Evolutionary conservation across 2,888 invertebrate genomes (phyloP).

Genomic region (Danaus chrysippus): DNA sequence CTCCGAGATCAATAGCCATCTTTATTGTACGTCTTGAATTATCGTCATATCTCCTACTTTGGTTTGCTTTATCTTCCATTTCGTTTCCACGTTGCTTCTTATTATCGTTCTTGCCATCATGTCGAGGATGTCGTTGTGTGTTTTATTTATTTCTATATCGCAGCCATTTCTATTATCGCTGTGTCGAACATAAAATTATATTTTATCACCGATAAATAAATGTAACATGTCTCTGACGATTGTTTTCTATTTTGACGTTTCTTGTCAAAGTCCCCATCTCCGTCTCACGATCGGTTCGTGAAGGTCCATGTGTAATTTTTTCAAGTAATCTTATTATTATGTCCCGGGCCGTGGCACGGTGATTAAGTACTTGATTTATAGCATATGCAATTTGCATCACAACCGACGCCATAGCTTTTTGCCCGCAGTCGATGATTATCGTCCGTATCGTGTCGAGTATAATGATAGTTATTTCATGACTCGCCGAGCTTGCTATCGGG

Average conservation of each 20-base stretch:
- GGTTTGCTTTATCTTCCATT: slow-evolving; percentile 60
- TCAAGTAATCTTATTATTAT: slow-evolving; percentile 75
- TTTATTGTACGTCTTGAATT: slow-evolving; percentile 72
- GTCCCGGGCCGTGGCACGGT: slow-evolving; percentile 61
- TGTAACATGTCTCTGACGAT: slow-evolving; percentile 25
- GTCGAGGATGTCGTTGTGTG: slow-evolving; percentile 46
- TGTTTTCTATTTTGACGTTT: slow-evolving; percentile 38
- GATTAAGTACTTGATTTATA: slow-evolving; percentile 77
- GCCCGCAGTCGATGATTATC: slow-evolving; percentile 73
- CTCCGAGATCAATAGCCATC: slow-evolving; percentile 75
- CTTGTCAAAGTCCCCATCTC: slow-evolving; percentile 48
- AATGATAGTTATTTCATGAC: slow-evolving; percentile 77
- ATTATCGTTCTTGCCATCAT: slow-evolving; percentile 68
- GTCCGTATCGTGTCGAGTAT: slow-evolving; percentile 75
- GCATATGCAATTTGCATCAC: slow-evolving; percentile 76
- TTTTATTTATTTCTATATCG: slow-evolving; percentile 33
- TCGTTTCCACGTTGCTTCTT: slow-evolving; percentile 59
- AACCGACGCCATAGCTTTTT: slow-evolving; percentile 72
- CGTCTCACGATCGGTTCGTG: slow-evolving; percentile 37
- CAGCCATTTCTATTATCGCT: slow-evolving; percentile 17
- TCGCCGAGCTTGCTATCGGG: slow-evolving; percentile 68
- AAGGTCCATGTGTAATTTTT: slow-evolving; percentile 62
- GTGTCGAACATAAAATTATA: slow-evolving; percentile 17
- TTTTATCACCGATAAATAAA: slow-evolving; percentile 27
- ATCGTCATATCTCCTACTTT: slow-evolving; percentile 65